Evolutionary conservation across 2,888 invertebrate species (phyloP).

Genomic region (Lucinisca nassula): DNA sequence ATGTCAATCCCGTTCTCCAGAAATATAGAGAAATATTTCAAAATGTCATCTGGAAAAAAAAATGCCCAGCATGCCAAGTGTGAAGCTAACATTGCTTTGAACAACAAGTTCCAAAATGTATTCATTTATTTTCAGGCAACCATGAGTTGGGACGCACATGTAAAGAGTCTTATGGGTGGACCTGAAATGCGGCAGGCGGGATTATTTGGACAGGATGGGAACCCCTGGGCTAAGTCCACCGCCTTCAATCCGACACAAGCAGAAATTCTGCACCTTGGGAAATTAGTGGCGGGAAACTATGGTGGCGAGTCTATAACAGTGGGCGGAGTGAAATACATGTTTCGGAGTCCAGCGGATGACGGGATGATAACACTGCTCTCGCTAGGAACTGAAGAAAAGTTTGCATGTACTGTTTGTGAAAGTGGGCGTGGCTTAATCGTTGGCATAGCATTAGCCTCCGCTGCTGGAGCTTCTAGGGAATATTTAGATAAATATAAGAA

Average conservation of each 20-base stretch:
- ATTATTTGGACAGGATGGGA: slow-evolving; percentile 60
- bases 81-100: too few relatives aligned
- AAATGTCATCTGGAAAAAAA: too few relatives aligned
- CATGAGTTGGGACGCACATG: slow-evolving; percentile 67
- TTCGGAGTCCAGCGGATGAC: slow-evolving; percentile 58
- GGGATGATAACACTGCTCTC: slow-evolving; percentile 64
- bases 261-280: slow-evolving; percentile 48
- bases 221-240: slow-evolving; percentile 59
- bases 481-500: slow-evolving; percentile 67
- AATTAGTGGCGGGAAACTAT: slow-evolving; percentile 42
- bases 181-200: slow-evolving; percentile 62
- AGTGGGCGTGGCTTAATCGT: slow-evolving; percentile 49
- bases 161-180: slow-evolving; percentile 51
- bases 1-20: too few relatives aligned
- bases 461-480: slow-evolving; percentile 60
- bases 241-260: slow-evolving; percentile 51
- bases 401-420: slow-evolving; percentile 62
- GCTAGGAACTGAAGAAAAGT: slow-evolving; percentile 59
- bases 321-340: slow-evolving; percentile 62
- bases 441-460: slow-evolving; percentile 44
- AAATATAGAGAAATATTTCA: too few relatives aligned
- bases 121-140: not conserved
- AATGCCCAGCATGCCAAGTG: too few relatives aligned
- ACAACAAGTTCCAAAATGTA: too few relatives aligned
- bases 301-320: slow-evolving; percentile 50